phyloP scores from a whole-genome alignment of 2,113 vertebrate species.

The Nibea coibor region DNA sequence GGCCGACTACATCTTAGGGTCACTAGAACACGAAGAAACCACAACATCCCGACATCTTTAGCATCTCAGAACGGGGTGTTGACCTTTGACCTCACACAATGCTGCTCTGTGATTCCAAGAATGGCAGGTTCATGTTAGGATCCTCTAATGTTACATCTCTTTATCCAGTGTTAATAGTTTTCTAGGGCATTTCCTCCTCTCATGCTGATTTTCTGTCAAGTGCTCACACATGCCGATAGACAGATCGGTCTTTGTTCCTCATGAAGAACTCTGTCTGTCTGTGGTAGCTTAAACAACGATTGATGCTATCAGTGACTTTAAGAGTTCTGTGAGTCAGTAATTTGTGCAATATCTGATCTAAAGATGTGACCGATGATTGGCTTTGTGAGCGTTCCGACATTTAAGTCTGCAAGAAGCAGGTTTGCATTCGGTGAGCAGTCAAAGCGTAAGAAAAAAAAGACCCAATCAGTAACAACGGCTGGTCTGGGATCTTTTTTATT shows the following conservation, averaged over 20 bases:
- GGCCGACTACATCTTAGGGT: slow-evolving; percentile 80
- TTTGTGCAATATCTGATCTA: slow-evolving; percentile 52
- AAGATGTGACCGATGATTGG: slow-evolving; percentile 24
- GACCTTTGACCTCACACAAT: slow-evolving; percentile 60
- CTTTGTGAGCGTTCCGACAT: slow-evolving; percentile 14
- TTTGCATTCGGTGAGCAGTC: slow-evolving; percentile 12
- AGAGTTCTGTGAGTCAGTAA: slow-evolving; percentile 32
- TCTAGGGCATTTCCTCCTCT: slow-evolving; percentile 4
- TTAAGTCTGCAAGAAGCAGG: neutral
- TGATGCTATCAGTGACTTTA: slow-evolving; percentile 28
- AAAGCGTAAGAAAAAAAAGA: neutral
- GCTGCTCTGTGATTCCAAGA: slow-evolving; percentile 53
- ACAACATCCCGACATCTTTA: slow-evolving; percentile 68
- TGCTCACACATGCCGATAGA: slow-evolving; percentile 8
- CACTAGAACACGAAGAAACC: slow-evolving; percentile 65
- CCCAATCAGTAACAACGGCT: neutral
- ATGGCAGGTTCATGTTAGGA: slow-evolving; percentile 51
- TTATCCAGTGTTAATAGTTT: slow-evolving; percentile 48
- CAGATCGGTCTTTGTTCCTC: slow-evolving; percentile 21
- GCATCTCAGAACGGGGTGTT: slow-evolving; percentile 52
- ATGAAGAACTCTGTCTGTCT: slow-evolving; percentile 42
- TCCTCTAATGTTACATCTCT: slow-evolving; percentile 26
- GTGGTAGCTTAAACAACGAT: slow-evolving; percentile 34
- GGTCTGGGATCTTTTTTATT: neutral
- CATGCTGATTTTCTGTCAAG: slow-evolving; percentile 7